Evolutionary conservation across 2,113 vertebrate species (phyloP).

Genomic region (Urocolius indicus): DNA sequence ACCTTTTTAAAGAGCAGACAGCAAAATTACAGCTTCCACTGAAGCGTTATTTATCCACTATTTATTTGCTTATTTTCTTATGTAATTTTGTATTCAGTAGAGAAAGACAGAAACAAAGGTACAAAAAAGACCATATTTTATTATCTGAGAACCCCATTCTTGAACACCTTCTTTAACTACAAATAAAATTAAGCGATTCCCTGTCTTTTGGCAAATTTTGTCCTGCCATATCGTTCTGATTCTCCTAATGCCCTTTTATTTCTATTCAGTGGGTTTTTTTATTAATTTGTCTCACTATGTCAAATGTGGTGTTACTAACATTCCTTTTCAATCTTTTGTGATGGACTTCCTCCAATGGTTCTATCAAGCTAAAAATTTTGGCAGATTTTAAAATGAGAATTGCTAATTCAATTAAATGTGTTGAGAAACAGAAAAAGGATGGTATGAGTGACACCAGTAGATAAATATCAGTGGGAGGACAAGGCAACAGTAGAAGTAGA

Average conservation of each 20-base stretch:
- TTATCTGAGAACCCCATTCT: not conserved
- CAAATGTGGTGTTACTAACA: not conserved
- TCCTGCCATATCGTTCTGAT: not conserved
- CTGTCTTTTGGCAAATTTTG: not conserved
- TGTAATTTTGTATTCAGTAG: not conserved
- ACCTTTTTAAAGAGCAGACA: not conserved
- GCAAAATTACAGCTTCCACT: not conserved
- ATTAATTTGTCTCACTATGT: not conserved
- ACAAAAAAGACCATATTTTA: not conserved
- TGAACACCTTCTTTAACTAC: not conserved
- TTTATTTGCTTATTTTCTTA: not conserved
- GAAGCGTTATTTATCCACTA: not conserved
- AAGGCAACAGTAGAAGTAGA: not conserved
- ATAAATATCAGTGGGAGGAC: not conserved
- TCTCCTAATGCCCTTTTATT: not conserved
- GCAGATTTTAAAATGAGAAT: not conserved
- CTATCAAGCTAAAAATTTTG: not conserved
- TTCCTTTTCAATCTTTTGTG: not conserved
- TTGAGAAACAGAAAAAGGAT: not conserved
- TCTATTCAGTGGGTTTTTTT: not conserved
- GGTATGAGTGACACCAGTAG: fast-evolving
- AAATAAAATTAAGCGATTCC: not conserved
- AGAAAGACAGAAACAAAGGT: not conserved
- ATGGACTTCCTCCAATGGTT: not conserved
- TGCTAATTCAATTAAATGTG: not conserved